phyloP scores from a whole-genome alignment of 1,140 invertebrate genomes.

The Venturia canescens region DNA sequence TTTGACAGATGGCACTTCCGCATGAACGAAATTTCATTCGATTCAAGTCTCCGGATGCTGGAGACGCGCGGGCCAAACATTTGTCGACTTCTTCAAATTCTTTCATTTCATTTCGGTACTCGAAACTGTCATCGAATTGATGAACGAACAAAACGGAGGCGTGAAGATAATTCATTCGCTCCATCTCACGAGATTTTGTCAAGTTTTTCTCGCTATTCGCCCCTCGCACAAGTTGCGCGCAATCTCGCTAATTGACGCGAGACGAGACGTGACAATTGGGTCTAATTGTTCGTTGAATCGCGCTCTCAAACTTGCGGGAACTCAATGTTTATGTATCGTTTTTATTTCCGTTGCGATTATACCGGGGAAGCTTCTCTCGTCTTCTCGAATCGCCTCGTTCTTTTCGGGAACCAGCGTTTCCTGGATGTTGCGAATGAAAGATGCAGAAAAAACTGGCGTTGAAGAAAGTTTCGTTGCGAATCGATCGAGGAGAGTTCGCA shows the following conservation, averaged over 20 bases:
- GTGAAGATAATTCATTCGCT: neutral
- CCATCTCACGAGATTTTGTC: neutral
- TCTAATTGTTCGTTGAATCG: neutral
- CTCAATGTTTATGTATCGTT: neutral
- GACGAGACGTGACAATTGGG: slow-evolving; percentile 2
- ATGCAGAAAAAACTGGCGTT: neutral
- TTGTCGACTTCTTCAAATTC: too few species aligned
- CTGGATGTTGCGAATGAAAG: neutral
- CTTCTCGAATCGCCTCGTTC: too few species aligned
- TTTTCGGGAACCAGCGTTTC: too few species aligned
- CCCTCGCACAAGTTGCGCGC: neutral
- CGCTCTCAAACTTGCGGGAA: neutral
- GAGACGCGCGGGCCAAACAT: too few species aligned
- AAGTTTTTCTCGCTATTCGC: neutral
- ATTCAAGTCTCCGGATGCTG: too few species aligned
- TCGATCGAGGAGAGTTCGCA: neutral
- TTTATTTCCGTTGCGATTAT: neutral
- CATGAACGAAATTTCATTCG: too few species aligned
- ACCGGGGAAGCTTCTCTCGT: too few species aligned
- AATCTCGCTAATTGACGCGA: neutral
- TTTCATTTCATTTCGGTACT: too few species aligned
- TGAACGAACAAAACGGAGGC: too few species aligned
- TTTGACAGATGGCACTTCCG: too few species aligned
- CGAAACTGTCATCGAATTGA: too few species aligned
- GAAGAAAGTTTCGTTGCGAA: neutral